phyloP scores from a whole-genome alignment of 1,140 invertebrate species.

The Agrilus planipennis region DNA sequence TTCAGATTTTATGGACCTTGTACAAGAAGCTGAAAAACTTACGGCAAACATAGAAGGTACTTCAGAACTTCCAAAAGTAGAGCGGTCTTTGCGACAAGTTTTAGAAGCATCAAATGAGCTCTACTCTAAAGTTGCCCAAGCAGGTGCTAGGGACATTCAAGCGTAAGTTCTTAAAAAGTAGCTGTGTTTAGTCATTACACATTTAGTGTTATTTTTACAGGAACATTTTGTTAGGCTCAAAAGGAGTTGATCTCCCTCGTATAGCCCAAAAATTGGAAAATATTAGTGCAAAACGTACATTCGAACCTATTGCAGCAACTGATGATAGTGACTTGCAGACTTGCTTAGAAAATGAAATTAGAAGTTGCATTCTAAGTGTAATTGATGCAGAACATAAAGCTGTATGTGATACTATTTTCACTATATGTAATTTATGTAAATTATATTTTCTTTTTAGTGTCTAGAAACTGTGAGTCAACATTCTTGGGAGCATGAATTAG shows the following conservation, averaged over 20 bases:
- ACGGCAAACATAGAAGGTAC: conserved; percentile 78
- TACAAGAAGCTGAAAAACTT: conserved; percentile 82
- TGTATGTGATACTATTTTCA: conserved; percentile 39
- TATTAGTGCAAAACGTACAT: conserved; percentile 69
- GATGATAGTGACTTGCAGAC: conserved; percentile 79
- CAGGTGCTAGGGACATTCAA: conserved; percentile 77
- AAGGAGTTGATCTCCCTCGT: conserved; percentile 86
- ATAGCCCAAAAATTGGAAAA: conserved; percentile 83
- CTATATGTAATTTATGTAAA: conserved; percentile 12
- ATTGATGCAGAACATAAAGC: conserved; percentile 80
- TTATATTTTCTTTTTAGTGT: conserved; percentile 39
- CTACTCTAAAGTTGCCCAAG: conserved; percentile 72
- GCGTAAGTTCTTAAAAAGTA: conserved; percentile 61
- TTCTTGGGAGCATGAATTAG: conserved; percentile 69
- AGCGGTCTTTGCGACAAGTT: conserved; percentile 82
- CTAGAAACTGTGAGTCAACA: conserved; percentile 52
- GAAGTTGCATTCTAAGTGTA: conserved; percentile 83
- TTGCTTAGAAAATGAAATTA: conserved; percentile 84
- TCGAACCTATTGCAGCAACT: conserved; percentile 81
- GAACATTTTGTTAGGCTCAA: conserved; percentile 81
- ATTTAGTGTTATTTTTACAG: conserved; percentile 41
- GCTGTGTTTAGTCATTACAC: conserved; percentile 5
- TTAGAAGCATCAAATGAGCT: conserved; percentile 84
- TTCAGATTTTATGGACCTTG: conserved; percentile 68
- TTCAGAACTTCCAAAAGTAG: conserved; percentile 71